Evolutionary conservation across 2,113 vertebrate species (phyloP), one percentile per base, ranked within the genome.

Genomic region (Thunnus thynnus): DNA sequence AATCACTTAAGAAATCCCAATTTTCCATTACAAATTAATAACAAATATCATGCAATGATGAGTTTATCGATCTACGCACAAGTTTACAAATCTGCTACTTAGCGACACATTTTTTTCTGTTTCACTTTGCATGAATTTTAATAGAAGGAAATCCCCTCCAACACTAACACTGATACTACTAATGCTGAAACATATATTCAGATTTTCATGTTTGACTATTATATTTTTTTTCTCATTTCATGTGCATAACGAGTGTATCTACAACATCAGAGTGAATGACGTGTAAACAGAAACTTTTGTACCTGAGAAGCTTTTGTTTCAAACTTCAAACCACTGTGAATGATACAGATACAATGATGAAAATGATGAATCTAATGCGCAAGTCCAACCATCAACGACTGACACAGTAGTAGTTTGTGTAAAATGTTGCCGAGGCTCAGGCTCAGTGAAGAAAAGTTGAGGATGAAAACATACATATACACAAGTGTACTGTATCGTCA

Each of bases 281-380:
- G 83, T 91, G 93, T 94, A 93, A 93, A 94, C 91, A 90, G 80
- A 91, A 30, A 91, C 64, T 63, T 63, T 88, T 91, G 91, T 93
- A 93, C 93, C 93, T 94, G 92, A 94, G 93, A 93, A 91, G 89
- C 89, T 82, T 82, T 86, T 61, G 76, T 88, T 82, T 88, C 69
- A 86, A 86, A 88, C 83, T 79, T 87, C 83, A 83, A 66, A 67
- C 65, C 65, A 62, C 74, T 36, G 9, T 65, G 50, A 86, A 82
- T 69, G 60, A 89, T n/a, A 81, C 71, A 62, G 71, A 85, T 66
- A 84, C 54, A 46, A 36, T 27, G 55, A 84, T 56, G 74, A 72
- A 78, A 75, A 22, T 13, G 1, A 76, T 22, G 36, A 79, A 58
- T 55, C 63, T 54, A 54, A 71, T 67, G 85, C 25, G 41, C 18